Percentiles rank a stretch among this genome's conserved stretches.
phyloP scores from a whole-genome alignment of 2,113 vertebrate species.

The Clarias gariepinus region DNA sequence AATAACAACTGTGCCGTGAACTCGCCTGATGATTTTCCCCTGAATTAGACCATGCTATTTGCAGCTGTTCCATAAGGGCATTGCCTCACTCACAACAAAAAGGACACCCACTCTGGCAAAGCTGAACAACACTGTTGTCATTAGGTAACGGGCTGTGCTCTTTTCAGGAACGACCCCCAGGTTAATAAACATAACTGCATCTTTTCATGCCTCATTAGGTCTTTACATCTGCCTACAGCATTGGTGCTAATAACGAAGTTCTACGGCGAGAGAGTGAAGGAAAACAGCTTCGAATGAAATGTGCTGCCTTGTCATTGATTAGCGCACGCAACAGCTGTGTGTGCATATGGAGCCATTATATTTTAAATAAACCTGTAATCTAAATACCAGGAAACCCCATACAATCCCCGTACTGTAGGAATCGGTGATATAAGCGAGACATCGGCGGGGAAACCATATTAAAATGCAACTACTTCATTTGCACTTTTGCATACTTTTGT shows the following conservation, averaged over 20 bases:
- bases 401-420: not conserved
- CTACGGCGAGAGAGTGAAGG: not conserved
- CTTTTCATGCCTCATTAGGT: conserved; percentile 53
- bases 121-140: conserved; percentile 41
- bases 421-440: not conserved
- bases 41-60: conserved; percentile 40
- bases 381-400: not conserved
- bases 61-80: conserved; percentile 29
- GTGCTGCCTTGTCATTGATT: not conserved
- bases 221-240: conserved; percentile 44
- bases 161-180: conserved; percentile 50
- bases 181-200: conserved; percentile 57
- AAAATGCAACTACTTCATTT: not conserved
- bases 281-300: not conserved
- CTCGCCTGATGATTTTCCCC: conserved; percentile 4
- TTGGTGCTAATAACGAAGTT: conserved; percentile 20
- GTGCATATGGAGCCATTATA: not conserved
- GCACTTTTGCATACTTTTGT: not conserved
- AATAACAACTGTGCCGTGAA: conserved; percentile 34
- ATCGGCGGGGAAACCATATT: not conserved
- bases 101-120: not conserved
- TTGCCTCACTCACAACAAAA: conserved; percentile 8
- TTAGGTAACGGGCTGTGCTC: conserved; percentile 52
- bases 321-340: not conserved
- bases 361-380: not conserved